Percentiles rank a stretch among this genome's conserved stretches.
These are phyloP conservation scores for Parapsyche elsis DNA, from an alignment of 1,140 invertebrate species.

Conservation along the genomic window DNA sequence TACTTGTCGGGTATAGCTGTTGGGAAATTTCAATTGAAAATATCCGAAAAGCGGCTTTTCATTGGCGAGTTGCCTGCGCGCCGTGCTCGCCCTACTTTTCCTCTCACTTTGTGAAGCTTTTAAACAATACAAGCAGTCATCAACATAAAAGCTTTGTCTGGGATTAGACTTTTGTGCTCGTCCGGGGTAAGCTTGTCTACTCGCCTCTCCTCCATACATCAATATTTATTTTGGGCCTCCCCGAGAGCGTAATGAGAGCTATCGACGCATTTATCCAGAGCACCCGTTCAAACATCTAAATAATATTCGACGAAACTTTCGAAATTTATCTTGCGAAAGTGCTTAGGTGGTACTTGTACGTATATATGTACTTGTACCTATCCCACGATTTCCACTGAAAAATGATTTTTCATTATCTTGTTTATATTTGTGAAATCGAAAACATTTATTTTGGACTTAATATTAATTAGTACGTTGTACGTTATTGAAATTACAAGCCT, in stretches of 20 bases:
- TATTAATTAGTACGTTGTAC: no score
- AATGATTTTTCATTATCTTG: no score
- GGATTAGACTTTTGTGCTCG: constrained; percentile 48
- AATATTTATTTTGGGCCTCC: constrained; percentile 45
- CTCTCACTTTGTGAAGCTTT: constrained; percentile 48
- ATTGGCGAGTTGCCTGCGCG: constrained; percentile 1
- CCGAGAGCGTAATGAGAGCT: constrained; percentile 37
- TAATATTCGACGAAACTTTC: constrained; percentile 42
- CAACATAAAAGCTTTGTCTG: constrained; percentile 52
- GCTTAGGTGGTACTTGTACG: background rate
- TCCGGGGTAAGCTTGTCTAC: constrained; percentile 5
- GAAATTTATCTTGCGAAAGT: constrained; percentile 33
- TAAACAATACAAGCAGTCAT: constrained; percentile 48
- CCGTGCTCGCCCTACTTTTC: constrained; percentile 43
- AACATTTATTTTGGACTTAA: no score
- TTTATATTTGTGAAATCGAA: no score
- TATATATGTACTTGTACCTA: background rate
- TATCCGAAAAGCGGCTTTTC: constrained; percentile 22
- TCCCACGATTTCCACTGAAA: background rate
- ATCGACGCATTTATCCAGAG: constrained; percentile 39
- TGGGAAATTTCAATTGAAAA: constrained; percentile 23
- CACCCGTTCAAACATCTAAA: constrained; percentile 21
- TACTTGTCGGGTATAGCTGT: background rate
- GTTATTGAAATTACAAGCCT: no score
- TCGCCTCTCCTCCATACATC: constrained; percentile 37